Base-by-base conservation (phyloP, 2,113 vertebrate genomes). In the Pteropus alecto region DNA sequence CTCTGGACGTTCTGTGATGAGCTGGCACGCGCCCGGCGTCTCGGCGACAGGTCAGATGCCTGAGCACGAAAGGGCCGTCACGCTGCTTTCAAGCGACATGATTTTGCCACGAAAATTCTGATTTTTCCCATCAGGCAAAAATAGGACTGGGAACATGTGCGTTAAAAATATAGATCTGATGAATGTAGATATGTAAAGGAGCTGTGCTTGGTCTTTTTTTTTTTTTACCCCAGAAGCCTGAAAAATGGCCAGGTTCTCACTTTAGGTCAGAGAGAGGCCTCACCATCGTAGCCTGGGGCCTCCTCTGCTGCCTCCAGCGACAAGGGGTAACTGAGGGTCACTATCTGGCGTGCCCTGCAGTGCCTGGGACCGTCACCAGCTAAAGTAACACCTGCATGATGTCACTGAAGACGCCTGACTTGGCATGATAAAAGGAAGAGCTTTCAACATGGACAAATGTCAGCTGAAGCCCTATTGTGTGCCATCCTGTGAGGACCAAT, bases 1-100 rank as follows among this genome's bases (percentile, higher is more conserved):
- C 30, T 56, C 43, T 14, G 21, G 33, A 24, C 2, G 0, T 30
- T 4, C 26, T 8, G 26, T 3, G 24, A 56, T 24, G 6, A 35
- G 16, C 0, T 7, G 12, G 28, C 2, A 0, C 0, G 30, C 22
- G 33, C 11, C 26, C 7, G 11, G 16, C 4, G 3, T 9, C 26
- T 5, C 24, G 9, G 18, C 0, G 7, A 41, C 3, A 21, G 6
- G 16, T n/a, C 14, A 9, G n/a, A 12, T 16, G 3, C 3, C 5
- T 41, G 28, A 21, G 16, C 38, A 9, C 14, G 8, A 0, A 16
- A 33, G 33, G 56, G 68, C 5, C 38, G 6, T 63, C 19, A 3
- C 6, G 6, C 67, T 5, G 73, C 16, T 56, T 30, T 38, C 30
- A 11, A 41, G 41, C 3, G 46, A 28, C 0, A 1, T 0, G 2